Conservation (phyloP, 2,888 invertebrate species). For the Tryphoninae sp. region DNA sequence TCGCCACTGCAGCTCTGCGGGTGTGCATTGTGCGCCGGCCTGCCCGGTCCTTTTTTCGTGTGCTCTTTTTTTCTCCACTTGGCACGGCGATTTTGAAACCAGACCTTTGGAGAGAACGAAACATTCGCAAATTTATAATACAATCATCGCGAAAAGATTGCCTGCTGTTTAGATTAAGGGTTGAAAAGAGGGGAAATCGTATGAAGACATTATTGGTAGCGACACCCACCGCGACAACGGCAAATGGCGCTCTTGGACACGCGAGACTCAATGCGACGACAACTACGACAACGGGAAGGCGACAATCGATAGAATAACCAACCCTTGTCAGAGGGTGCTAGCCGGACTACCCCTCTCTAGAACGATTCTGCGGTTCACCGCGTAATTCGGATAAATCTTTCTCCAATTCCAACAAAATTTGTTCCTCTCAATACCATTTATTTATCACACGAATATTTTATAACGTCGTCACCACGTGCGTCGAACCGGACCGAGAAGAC, state of each 20-base stretch:
- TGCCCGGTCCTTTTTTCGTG: constrained; percentile 98
- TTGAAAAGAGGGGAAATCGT: too few relatives aligned
- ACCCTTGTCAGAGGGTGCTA: constrained; percentile 14
- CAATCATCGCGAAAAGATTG: neutral
- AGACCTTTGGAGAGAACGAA: constrained; percentile 88
- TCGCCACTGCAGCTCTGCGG: constrained; percentile 98
- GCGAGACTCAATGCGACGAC: constrained; percentile 69
- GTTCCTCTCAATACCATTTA: neutral
- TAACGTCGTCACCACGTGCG: constrained; percentile 23
- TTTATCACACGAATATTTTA: constrained; percentile 13
- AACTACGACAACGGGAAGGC: constrained; percentile 42
- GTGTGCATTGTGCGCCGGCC: constrained; percentile 99
- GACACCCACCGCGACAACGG: neutral
- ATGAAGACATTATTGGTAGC: neutral
- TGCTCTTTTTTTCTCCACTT: constrained; percentile 99
- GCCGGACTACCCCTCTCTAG: constrained; percentile 12
- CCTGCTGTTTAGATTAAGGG: too few relatives aligned
- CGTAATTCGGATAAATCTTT: too few relatives aligned
- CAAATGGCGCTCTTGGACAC: constrained; percentile 74
- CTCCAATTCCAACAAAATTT: too few relatives aligned
- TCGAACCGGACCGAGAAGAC: constrained; percentile 25
- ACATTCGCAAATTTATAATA: constrained; percentile 6
- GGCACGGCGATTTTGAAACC: constrained; percentile 99
- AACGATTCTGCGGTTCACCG: constrained; percentile 36
- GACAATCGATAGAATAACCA: constrained; percentile 74